Evolutionary conservation across 2,113 vertebrate species (phyloP).

Genomic region (Takifugu bimaculatus): DNA sequence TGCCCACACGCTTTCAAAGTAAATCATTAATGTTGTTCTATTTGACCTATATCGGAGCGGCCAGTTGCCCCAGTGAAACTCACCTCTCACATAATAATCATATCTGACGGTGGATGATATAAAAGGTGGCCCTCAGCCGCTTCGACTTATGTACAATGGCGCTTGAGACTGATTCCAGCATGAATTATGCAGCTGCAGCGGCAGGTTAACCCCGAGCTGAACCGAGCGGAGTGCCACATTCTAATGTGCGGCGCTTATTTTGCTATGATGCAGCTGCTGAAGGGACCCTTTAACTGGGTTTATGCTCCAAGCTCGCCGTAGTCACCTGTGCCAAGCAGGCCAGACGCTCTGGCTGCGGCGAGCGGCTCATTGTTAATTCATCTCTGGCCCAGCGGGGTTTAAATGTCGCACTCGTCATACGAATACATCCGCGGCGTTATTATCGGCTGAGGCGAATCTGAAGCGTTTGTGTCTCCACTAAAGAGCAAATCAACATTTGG

Average conservation of each 20-base stretch:
- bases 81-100: conserved; percentile 49
- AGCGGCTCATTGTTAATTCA: conserved; percentile 47
- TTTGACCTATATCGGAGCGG: conserved; percentile 37
- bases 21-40: conserved; percentile 54
- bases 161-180: conserved; percentile 48
- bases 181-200: conserved; percentile 38
- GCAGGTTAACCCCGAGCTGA: conserved; percentile 47
- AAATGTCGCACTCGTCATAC: conserved; percentile 19
- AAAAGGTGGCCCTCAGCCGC: conserved; percentile 27
- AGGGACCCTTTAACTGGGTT: conserved; percentile 24
- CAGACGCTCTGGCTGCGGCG: conserved; percentile 36
- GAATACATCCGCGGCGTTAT: conserved; percentile 15
- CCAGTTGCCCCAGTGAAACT: conserved; percentile 17
- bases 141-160: conserved; percentile 29
- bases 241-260: conserved; percentile 20
- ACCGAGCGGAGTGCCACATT: conserved; percentile 46
- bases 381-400: conserved; percentile 30
- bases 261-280: conserved; percentile 25
- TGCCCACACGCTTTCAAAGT: conserved; percentile 33
- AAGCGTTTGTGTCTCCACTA: conserved; percentile 2
- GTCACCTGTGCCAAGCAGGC: conserved; percentile 30
- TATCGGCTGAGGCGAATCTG: conserved; percentile 13
- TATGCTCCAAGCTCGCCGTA: conserved; percentile 25
- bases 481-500: conserved; percentile 20
- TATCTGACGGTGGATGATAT: conserved; percentile 36